Percentiles rank a stretch among this genome's conserved stretches.
These are phyloP conservation scores for Drosophila tanythrix DNA, from an alignment of 2,888 invertebrate species.

Conservation along the genomic window DNA sequence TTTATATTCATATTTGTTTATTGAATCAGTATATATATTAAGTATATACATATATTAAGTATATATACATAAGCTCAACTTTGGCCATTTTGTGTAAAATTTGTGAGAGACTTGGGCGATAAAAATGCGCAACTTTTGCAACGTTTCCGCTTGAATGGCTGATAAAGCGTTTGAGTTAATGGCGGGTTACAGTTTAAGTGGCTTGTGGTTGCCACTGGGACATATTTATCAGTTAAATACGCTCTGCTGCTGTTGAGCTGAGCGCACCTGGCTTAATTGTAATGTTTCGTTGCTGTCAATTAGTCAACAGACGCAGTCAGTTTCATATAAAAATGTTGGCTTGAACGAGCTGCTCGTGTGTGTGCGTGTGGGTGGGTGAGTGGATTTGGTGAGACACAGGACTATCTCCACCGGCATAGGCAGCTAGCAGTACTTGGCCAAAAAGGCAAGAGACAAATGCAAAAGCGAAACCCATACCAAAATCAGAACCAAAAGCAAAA, in stretches of 20 bases:
- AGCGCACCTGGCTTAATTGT: conserved; percentile 56
- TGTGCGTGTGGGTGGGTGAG: neutral
- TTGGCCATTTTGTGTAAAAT: neutral
- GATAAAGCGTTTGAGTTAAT: conserved; percentile 23
- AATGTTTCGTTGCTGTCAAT: conserved; percentile 52
- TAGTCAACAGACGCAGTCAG: conserved; percentile 38
- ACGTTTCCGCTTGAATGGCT: conserved; percentile 7
- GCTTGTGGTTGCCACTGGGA: neutral
- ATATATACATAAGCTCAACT: neutral
- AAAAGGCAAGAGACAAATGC: conserved; percentile 11
- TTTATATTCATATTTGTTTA: neutral
- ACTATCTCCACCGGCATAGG: conserved; percentile 17
- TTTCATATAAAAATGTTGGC: conserved; percentile 43
- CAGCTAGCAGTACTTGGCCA: conserved; percentile 11
- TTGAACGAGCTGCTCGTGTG: conserved; percentile 1
- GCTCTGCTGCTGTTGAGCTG: neutral
- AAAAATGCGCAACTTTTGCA: conserved; percentile 6
- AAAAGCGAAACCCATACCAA: neutral
- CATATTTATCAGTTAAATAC: conserved; percentile 37
- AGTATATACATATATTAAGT: neutral
- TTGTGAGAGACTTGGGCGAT: conserved; percentile 3
- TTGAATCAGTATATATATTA: neutral
- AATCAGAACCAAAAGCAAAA: conserved; percentile 6
- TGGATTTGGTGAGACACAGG: neutral
- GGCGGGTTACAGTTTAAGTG: conserved; percentile 16